phyloP scores from a whole-genome alignment of 2,888 invertebrate genomes.

The Theodoxus fluviatilis region DNA sequence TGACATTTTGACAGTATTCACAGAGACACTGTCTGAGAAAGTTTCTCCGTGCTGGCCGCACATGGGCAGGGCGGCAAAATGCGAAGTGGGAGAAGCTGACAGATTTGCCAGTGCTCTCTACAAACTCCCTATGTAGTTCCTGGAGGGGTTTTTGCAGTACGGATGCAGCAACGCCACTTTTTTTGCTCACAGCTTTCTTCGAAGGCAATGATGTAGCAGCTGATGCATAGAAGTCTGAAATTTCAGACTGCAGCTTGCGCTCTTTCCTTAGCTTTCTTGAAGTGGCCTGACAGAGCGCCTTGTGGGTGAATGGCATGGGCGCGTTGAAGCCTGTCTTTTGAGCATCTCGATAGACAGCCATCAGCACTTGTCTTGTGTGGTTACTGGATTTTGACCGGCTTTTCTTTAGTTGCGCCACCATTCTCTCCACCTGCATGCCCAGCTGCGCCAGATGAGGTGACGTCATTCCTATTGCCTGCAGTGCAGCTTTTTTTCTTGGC shows the following conservation, averaged over 20 bases:
- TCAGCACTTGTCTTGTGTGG: no score
- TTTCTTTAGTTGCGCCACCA: no score
- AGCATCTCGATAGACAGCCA: no score
- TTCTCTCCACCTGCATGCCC: no score
- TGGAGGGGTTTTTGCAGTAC: not conserved
- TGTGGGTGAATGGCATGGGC: no score
- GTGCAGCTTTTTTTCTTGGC: no score
- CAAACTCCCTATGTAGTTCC: not conserved
- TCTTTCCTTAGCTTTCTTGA: no score
- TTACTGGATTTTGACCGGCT: no score
- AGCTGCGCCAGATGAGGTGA: no score
- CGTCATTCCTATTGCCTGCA: no score
- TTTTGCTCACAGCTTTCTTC: conserved; percentile 1
- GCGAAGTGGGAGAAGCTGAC: not conserved
- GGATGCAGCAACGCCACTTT: not conserved
- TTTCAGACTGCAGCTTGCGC: not conserved
- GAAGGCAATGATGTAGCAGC: not conserved
- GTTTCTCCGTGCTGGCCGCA: not conserved
- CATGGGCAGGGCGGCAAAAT: not conserved
- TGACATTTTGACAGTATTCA: conserved; percentile 9
- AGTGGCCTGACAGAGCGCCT: no score
- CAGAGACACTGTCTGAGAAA: not conserved
- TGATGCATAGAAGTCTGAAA: not conserved
- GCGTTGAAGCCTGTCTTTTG: no score
- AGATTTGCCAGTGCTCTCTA: not conserved